Conservation (phyloP, 1,140 invertebrate genomes). For the Luehdorfia chinensis region DNA sequence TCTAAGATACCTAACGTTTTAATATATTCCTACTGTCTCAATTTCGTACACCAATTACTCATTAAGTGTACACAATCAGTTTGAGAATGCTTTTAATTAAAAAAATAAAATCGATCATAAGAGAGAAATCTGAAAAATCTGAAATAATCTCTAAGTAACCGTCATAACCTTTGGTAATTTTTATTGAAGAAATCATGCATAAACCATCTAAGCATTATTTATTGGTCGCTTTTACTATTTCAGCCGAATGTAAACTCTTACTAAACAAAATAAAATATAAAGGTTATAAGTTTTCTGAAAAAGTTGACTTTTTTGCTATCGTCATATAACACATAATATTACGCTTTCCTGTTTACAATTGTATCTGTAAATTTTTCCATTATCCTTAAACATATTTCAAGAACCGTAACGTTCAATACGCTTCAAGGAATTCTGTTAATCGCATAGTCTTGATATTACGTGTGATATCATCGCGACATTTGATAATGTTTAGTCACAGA, state of each 20-base stretch:
- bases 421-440: not conserved
- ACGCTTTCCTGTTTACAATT: no score
- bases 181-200: slow-evolving; percentile 3
- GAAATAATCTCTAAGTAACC: slow-evolving; percentile 13
- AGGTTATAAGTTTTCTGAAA: no score
- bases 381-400: slow-evolving; percentile 11
- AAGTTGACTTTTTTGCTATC: no score
- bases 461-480: slow-evolving; percentile 10
- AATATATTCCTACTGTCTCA: slow-evolving; percentile 26
- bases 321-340: no score
- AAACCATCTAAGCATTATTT: not conserved
- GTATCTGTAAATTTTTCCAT: no score
- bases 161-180: slow-evolving; percentile 13
- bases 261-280: no score
- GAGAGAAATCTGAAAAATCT: slow-evolving; percentile 2
- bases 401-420: not conserved
- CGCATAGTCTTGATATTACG: not conserved
- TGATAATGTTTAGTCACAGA: slow-evolving; percentile 15
- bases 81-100: not conserved
- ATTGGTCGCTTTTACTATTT: no score
- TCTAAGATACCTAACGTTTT: slow-evolving; percentile 32
- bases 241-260: no score
- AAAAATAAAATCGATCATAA: slow-evolving; percentile 1
- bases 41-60: slow-evolving; percentile 6
- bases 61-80: not conserved